These are phyloP conservation scores for Orius insidiosus DNA, from an alignment of 1,140 invertebrate species.

Conservation along the genomic window DNA sequence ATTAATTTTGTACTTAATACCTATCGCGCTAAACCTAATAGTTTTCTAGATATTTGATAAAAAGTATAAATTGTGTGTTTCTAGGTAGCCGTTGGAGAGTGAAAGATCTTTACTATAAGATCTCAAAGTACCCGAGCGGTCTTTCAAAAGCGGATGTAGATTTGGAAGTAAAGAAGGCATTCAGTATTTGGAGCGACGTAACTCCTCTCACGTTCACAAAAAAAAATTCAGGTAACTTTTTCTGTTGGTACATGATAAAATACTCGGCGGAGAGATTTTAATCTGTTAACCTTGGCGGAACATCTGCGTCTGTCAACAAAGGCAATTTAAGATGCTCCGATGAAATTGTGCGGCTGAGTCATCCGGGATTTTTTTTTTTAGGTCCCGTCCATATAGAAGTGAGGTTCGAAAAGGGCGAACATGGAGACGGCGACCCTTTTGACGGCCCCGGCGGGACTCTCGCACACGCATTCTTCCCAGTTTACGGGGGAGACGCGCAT, in stretches of 20 bases:
- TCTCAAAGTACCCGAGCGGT: constrained; percentile 68
- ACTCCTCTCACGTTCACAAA: constrained; percentile 69
- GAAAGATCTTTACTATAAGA: constrained; percentile 73
- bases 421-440: constrained; percentile 87
- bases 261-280: too few species aligned
- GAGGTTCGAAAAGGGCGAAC: constrained; percentile 68
- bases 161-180: constrained; percentile 60
- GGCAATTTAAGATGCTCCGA: not conserved
- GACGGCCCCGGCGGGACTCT: constrained; percentile 81
- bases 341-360: not conserved
- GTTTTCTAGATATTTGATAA: too few species aligned
- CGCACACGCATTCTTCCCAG: constrained; percentile 86
- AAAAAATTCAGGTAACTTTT: constrained; percentile 39
- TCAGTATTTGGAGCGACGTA: constrained; percentile 67
- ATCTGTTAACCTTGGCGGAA: too few species aligned
- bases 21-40: too few species aligned
- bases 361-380: constrained; percentile 2
- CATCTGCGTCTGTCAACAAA: not conserved
- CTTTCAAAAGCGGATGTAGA: constrained; percentile 55
- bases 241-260: too few species aligned
- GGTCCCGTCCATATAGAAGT: constrained; percentile 70
- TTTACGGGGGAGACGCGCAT: constrained; percentile 87
- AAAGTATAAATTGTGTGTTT: too few species aligned
- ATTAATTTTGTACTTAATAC: too few species aligned
- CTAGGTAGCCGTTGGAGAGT: constrained; percentile 81